Conservation (phyloP, 2,113 vertebrate genomes). For the Ceyx margarethae region DNA sequence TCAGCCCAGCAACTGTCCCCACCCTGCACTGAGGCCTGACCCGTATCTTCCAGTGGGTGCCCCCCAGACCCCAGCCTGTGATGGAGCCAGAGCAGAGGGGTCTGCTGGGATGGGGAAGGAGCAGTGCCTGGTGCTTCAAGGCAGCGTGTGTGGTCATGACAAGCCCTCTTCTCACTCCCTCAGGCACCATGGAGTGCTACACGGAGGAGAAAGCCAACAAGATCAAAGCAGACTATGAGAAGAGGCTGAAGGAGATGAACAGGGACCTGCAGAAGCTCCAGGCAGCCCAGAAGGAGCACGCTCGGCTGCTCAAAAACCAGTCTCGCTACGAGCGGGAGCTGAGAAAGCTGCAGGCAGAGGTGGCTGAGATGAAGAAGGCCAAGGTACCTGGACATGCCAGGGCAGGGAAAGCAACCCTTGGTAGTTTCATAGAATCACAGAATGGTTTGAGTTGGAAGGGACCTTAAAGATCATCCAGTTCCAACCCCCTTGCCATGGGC, state of each 20-base stretch:
- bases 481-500: too few species aligned
- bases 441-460: too few species aligned
- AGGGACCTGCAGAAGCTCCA: conserved; percentile 93
- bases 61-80: neutral
- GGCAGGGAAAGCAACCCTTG: neutral
- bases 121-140: neutral
- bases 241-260: conserved; percentile 96
- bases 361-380: conserved; percentile 97
- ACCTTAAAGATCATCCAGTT: too few species aligned
- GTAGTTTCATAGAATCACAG: neutral
- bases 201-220: conserved; percentile 94
- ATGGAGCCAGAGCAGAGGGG: neutral
- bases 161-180: neutral
- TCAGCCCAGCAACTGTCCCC: neutral
- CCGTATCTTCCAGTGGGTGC: fast-evolving
- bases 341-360: conserved; percentile 91
- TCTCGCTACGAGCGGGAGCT: conserved; percentile 91
- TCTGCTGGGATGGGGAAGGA: neutral
- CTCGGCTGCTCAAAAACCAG: conserved; percentile 94
- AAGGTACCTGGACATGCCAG: conserved; percentile 77
- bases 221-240: conserved; percentile 94
- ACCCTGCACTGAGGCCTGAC: neutral
- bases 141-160: fast-evolving
- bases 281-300: conserved; percentile 92
- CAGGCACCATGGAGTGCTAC: conserved; percentile 94